Conservation (phyloP, 2,113 vertebrate species). For the Eretmodus cyanostictus region DNA sequence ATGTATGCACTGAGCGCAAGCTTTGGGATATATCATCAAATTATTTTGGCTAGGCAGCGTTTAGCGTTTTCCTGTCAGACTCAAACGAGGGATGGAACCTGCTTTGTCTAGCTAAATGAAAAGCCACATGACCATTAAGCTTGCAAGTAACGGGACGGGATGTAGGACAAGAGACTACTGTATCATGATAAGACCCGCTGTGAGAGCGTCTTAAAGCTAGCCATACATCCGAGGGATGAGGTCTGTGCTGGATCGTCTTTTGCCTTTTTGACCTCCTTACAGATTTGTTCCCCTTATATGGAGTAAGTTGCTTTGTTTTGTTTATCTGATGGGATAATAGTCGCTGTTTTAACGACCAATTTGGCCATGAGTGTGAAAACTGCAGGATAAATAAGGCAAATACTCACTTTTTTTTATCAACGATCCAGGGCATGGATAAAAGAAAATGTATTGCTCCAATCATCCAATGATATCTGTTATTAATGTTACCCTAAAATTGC, state of each 20-base stretch:
- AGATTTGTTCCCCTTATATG: not conserved
- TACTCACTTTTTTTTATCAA: not conserved
- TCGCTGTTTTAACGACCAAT: not conserved
- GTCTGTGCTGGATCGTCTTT: not conserved
- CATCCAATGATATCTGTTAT: not conserved
- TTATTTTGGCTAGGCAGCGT: not conserved
- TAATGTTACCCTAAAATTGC: not conserved
- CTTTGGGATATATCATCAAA: not conserved
- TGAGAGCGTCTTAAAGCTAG: not conserved
- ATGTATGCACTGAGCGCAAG: not conserved
- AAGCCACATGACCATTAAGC: constrained; percentile 20
- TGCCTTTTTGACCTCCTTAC: not conserved
- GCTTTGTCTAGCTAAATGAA: not conserved
- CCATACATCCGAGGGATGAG: not conserved
- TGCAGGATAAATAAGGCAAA: not conserved
- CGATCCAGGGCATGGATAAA: not conserved
- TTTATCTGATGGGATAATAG: not conserved
- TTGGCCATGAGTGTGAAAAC: not conserved
- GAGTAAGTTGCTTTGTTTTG: not conserved
- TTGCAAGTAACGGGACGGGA: constrained; percentile 41
- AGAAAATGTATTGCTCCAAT: not conserved
- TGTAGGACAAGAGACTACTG: constrained; percentile 32
- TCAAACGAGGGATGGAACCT: not conserved
- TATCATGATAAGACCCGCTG: not conserved
- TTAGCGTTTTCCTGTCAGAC: not conserved